Conservation (phyloP, 2,888 invertebrate genomes). For the Sphaerophoria taeniata region DNA sequence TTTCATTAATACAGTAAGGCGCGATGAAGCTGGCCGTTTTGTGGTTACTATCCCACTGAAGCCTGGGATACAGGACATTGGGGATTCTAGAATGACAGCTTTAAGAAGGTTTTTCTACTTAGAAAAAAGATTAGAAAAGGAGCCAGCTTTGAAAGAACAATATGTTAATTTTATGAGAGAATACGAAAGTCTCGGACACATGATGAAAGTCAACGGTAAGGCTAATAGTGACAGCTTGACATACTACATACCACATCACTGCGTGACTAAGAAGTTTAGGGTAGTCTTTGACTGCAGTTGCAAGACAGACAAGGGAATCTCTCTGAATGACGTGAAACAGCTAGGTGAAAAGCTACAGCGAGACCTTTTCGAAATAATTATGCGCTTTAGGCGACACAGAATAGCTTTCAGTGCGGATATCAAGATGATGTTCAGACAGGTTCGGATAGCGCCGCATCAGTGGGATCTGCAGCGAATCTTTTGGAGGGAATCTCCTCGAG, state of each 20-base stretch:
- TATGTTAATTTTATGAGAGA: too few relatives aligned
- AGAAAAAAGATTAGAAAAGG: too few relatives aligned
- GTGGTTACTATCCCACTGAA: too few relatives aligned
- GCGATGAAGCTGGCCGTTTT: too few relatives aligned
- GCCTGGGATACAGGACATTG: too few relatives aligned
- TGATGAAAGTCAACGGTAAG: neutral
- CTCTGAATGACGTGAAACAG: neutral
- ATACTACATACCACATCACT: neutral
- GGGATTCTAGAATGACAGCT: too few relatives aligned
- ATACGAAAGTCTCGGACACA: neutral
- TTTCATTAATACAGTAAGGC: too few relatives aligned
- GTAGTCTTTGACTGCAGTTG: neutral
- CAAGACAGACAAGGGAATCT: slow-evolving; percentile 1
- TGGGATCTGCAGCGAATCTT: slow-evolving; percentile 17
- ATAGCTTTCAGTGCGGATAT: slow-evolving; percentile 42
- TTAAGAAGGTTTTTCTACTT: too few relatives aligned
- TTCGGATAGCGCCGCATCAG: slow-evolving; percentile 22
- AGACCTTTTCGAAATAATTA: slow-evolving; percentile 7
- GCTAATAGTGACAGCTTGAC: too few relatives aligned
- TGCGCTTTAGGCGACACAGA: slow-evolving; percentile 15
- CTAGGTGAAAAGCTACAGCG: slow-evolving; percentile 8
- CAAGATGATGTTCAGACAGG: slow-evolving; percentile 53
- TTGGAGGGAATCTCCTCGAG: too few relatives aligned
- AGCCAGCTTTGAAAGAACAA: too few relatives aligned
- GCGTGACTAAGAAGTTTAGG: neutral